phyloP scores from a whole-genome alignment of 2,113 vertebrate genomes.

The Gnathonemus longibarbis region DNA sequence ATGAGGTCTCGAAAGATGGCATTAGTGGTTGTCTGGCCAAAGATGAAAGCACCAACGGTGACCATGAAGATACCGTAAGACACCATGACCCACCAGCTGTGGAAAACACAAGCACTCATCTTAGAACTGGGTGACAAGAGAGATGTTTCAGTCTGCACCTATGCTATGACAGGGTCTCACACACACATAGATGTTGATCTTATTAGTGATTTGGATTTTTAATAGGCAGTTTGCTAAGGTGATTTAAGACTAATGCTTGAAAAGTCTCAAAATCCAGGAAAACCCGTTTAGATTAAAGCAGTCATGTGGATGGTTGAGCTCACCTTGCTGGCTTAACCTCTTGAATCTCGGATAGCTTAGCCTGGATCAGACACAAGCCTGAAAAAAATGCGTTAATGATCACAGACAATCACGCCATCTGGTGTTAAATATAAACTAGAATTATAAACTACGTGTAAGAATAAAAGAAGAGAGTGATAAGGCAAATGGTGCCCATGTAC shows the following conservation, averaged over 20 bases:
- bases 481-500: constrained; percentile 41
- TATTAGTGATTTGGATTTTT: background rate
- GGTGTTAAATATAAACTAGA: background rate
- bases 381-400: constrained; percentile 18
- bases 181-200: background rate
- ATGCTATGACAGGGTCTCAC: background rate
- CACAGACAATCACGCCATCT: background rate
- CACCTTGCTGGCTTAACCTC: constrained; percentile 76
- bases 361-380: constrained; percentile 87
- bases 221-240: background rate
- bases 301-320: constrained; percentile 25
- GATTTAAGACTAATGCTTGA: background rate
- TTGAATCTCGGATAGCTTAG: constrained; percentile 83
- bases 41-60: constrained; percentile 75
- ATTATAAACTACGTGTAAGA: background rate
- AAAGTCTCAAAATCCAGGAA: background rate
- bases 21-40: constrained; percentile 75
- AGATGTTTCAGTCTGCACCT: background rate
- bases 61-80: constrained; percentile 71
- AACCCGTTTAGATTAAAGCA: background rate
- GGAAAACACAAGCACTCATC: constrained; percentile 28
- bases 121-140: background rate
- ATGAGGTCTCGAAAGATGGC: constrained; percentile 58
- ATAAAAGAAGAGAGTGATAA: background rate
- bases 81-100: constrained; percentile 82